Evolutionary conservation across 2,888 invertebrate genomes (phyloP), one percentile per base, ranked within the genome.

Genomic region (Stegophylla sp.): DNA sequence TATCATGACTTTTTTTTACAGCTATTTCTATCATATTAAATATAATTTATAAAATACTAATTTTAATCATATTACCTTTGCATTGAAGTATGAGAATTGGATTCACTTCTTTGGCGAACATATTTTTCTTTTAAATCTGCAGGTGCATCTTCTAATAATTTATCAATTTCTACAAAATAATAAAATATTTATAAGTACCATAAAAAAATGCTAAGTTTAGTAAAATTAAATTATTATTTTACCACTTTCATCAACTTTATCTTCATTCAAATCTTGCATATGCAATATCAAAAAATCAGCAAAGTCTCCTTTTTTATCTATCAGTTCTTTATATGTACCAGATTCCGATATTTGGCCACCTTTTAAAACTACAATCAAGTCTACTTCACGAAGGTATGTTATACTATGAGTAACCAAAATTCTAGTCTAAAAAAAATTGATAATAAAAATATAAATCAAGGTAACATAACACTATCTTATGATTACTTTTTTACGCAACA

Each of bases 351-450:
- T 91, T 85, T 91, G 89, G 0, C 98, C 98, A 85, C 94, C 90
- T 85, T 92, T 93, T 85, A 99, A 87, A 3, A 98, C 98, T 83
- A 97, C 87, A 84, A 99, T 96, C 85, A 93, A 89, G 88, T 98
- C 95, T 1, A 94, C 94, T 85, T 94, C 91, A 0, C 96, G 94
- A 84, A 98, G 89, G 88, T 94, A 97, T 13, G 96, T 94, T 76
- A 98, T 93, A 84, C 95, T 94, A 87, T 99, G 98, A 0, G 98
- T 99, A 34, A 98, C 98, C 85, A 98, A 89, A 66, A 99, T 88
- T 82, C 98, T 90, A 0, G 98, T 97, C 88, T 84, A 72, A 45
- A 75, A 79, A 56, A 45, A 73, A 71, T 20, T 23, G 41, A 23
- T 20, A 81, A 74, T 56, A 45, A 3, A 59, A 43, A n/a, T n/a